Evolutionary conservation across 2,797 vertebrate genomes (phyloP), one percentile per base, ranked within the genome.

Genomic region (Helarctos malayanus): DNA sequence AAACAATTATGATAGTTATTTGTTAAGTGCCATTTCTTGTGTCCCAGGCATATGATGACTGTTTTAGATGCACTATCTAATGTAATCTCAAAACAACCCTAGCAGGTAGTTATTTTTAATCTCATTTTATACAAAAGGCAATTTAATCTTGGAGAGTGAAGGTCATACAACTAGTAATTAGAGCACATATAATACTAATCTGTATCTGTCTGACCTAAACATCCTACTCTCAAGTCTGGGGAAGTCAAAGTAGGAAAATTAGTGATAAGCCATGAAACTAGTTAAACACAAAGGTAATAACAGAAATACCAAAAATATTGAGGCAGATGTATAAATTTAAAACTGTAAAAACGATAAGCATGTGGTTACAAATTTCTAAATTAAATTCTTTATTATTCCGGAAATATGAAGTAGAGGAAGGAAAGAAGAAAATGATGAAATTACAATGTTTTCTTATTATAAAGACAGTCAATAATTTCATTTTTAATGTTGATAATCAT

Each of bases 1-100:
- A 3, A 85, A 49, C 84, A 88, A 90, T 85, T 61, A 61, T 81
- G 75, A 91, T 78, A 95, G 15, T 35, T 95, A 29, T 71, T 92
- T 90, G 19, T 84, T 79, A 82, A 69, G 65, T 85, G 25, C 1
- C 27, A 94, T 91, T 92, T 88, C 76, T 71, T 71, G 23, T 84
- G n/a, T 79, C 14, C 4, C 15, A 86, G 13, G 16, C 25, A 12
- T 56, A 61, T 76, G 12, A 84, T 78, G 41, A 92, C 68, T 68
- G 12, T 83, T 96, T 94, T 80, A 57, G 21, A 92, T 59, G 32
- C 0, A 78, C 71, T 94, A 47, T 80, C n/a, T 88, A 71, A 91
- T 68, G 8, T 91, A 84, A 91, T 93, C 25, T 82, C 32, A 81
- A 88, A 95, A 16, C 21, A 95, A 49, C 0, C 3, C 15, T 29